Percentiles rank a stretch among this genome's conserved stretches.
Evolutionary conservation across 2,888 invertebrate species (phyloP).

Genomic region (Alcis repandata): DNA sequence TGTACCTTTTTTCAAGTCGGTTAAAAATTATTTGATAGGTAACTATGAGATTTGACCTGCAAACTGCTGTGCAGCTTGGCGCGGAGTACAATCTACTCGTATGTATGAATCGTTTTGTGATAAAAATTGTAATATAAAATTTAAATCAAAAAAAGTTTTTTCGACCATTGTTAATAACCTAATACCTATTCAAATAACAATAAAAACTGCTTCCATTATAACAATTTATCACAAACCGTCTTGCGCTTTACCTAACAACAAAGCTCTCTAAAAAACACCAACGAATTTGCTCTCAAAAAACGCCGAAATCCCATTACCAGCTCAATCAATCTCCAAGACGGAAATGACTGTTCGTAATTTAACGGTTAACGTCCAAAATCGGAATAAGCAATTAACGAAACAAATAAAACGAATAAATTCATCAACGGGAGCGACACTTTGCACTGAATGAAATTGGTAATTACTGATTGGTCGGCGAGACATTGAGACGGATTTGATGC

Average conservation of each 20-base stretch:
- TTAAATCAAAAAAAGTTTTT: no score
- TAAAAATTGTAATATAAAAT: no score
- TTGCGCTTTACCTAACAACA: not conserved
- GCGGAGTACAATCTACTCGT: no score
- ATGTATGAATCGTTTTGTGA: no score
- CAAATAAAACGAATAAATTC: conserved; percentile 51
- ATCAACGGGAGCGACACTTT: conserved; percentile 44
- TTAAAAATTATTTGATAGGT: no score
- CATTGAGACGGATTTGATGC: conserved; percentile 16
- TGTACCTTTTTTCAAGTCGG: no score
- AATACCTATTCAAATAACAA: no score
- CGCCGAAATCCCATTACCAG: conserved; percentile 31
- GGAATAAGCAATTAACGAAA: conserved; percentile 47
- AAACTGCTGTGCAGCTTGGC: no score
- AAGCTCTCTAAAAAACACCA: conserved; percentile 4
- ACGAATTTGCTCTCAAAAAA: conserved; percentile 16
- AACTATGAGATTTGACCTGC: no score
- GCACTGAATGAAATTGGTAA: conserved; percentile 46
- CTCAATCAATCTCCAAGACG: conserved; percentile 38
- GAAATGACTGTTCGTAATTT: conserved; percentile 40
- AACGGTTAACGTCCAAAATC: conserved; percentile 36
- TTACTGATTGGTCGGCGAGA: conserved; percentile 26
- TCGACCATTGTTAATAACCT: no score
- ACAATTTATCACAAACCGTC: no score
- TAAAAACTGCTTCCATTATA: no score